These are phyloP conservation scores for Hypsibius dujardini DNA, from an alignment of 1,140 invertebrate species.

Conservation along the genomic window DNA sequence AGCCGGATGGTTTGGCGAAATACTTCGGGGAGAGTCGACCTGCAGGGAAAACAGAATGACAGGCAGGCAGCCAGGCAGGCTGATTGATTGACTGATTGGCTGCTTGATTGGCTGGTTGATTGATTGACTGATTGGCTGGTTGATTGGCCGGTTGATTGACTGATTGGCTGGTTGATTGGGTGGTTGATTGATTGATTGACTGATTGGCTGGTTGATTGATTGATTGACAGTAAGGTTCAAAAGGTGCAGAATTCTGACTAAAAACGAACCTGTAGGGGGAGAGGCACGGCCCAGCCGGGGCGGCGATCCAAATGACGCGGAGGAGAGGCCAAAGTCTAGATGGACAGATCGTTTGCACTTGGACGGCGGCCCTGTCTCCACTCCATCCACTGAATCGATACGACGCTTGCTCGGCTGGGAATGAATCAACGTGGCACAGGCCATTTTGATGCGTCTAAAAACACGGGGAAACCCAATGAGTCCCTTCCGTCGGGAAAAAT, in stretches of 20 bases:
- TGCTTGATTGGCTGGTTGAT: no score
- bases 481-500: no score
- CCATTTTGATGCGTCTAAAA: slow-evolving; percentile 12
- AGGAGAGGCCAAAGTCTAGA: background rate
- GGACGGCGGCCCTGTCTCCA: background rate
- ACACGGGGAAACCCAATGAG: no score
- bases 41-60: no score
- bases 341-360: background rate
- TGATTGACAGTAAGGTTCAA: background rate
- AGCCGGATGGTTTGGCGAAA: no score
- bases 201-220: no score
- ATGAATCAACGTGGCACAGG: slow-evolving; percentile 3
- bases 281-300: background rate
- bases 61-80: no score
- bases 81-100: no score
- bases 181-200: background rate
- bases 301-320: background rate
- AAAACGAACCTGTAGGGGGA: background rate
- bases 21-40: no score
- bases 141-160: no score
- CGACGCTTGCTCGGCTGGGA: background rate
- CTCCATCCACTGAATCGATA: background rate
- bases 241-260: background rate
- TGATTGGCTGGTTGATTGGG: no score
- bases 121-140: no score